Evolutionary conservation across 2,888 invertebrate species (phyloP), one percentile per base, ranked within the genome.

Genomic region (Aethes cnicana): DNA sequence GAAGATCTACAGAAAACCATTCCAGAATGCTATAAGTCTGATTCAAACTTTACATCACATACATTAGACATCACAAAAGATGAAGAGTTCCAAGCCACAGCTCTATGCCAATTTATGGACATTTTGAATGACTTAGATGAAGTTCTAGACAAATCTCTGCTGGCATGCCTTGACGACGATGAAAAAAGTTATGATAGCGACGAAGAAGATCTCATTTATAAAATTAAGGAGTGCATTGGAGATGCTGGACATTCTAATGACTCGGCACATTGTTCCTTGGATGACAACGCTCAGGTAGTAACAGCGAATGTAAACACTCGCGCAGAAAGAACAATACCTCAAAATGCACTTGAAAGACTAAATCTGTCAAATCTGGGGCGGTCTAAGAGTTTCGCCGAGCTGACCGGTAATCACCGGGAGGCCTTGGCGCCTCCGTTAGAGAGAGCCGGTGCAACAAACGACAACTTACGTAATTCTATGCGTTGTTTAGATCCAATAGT

Each of bases 71-170:
- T 82, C 72, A 80, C 83, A 77, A 84, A 79, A 57, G 85, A 87
- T 64, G 88, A 88, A 55, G 87, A 89, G 56, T 86, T 87, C 68
- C 88, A 89, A 72, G 85, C 89, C 21, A 81, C 86, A 44, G 89
- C 88, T 16, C 74, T 89, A 53, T 84, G 84, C 63, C 86, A 89
- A 62, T 89, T 89, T 68, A 86, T 92, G 82, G 84, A 90, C 68
- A 90, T 92, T 55, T 76, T 92, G 58, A 90, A 90, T 63, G 91
- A 91, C 68, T 74, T 92, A 57, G 92, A 92, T 71, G 90, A 91
- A 69, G 89, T 92, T 53, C 71, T 92, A 60, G 91, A 92, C 62
- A 90, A 89, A 58, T 91, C 91, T 46, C 65, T 91, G 53, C 68
- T 88, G 42, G 84, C 84, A 47, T 83, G 85, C 57, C 79, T 88